phyloP scores from a whole-genome alignment of 2,797 vertebrate species.

The Cyprinodon diabolis region DNA sequence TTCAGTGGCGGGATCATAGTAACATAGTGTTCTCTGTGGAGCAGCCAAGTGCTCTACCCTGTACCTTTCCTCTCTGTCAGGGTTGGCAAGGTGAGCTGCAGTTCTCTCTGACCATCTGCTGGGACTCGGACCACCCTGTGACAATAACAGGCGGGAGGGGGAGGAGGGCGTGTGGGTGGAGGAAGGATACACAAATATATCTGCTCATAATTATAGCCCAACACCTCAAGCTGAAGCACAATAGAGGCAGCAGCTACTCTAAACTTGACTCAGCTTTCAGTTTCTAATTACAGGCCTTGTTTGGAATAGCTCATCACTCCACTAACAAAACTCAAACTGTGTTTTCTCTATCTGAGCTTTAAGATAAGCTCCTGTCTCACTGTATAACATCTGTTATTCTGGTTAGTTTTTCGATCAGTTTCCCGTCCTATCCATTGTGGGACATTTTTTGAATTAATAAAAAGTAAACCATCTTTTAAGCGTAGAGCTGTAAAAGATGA shows the following conservation, averaged over 20 bases:
- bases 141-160: constrained; percentile 60
- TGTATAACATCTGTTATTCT: too few species aligned
- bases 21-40: constrained; percentile 65
- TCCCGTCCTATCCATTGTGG: too few species aligned
- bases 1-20: constrained; percentile 53
- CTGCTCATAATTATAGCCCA: constrained; percentile 57
- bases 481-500: too few species aligned
- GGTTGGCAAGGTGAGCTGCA: constrained; percentile 65
- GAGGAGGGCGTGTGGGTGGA: constrained; percentile 52
- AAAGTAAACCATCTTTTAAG: too few species aligned
- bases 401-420: too few species aligned
- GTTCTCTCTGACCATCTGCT: constrained; percentile 80
- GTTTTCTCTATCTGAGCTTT: too few species aligned
- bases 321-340: constrained; percentile 5
- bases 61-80: constrained; percentile 62
- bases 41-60: constrained; percentile 73
- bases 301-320: constrained; percentile 37
- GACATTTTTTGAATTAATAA: too few species aligned
- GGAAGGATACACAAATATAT: constrained; percentile 70
- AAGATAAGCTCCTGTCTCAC: too few species aligned
- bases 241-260: constrained; percentile 33
- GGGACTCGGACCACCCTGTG: constrained; percentile 61
- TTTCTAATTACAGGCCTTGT: constrained; percentile 24
- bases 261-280: constrained; percentile 34
- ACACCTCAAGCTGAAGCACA: constrained; percentile 45